Evolutionary conservation across 2,113 vertebrate genomes (phyloP).

Genomic region (Rafetus swinhoei): DNA sequence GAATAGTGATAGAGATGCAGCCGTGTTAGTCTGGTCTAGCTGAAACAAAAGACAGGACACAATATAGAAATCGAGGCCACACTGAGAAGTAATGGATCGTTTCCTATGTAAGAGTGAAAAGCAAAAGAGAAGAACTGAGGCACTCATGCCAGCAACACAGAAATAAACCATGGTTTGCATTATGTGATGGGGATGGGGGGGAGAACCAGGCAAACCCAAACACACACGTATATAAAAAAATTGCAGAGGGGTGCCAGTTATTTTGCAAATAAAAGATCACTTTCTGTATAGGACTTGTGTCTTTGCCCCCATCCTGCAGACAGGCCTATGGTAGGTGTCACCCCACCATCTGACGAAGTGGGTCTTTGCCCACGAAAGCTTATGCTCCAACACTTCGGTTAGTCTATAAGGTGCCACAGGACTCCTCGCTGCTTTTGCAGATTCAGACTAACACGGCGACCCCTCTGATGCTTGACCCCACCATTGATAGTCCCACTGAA

Average conservation of each 20-base stretch:
- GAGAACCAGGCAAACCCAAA: not conserved
- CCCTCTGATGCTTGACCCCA: not conserved
- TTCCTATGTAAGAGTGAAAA: not conserved
- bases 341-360: not conserved
- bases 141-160: not conserved
- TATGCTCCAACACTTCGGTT: too few relatives aligned
- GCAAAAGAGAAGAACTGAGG: not conserved
- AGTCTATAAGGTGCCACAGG: too few relatives aligned
- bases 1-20: too few relatives aligned
- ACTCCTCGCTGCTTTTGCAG: too few relatives aligned
- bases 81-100: not conserved
- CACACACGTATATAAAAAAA: not conserved
- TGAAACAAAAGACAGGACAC: too few relatives aligned
- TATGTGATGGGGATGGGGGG: accelerated
- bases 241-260: not conserved
- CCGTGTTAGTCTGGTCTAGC: too few relatives aligned
- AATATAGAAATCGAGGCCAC: not conserved
- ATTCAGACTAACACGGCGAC: too few relatives aligned
- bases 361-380: too few relatives aligned
- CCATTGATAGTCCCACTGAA: not conserved
- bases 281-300: accelerated
- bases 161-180: not conserved
- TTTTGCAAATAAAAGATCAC: not conserved
- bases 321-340: not conserved
- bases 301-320: not conserved